These are phyloP conservation scores for Gymnarchus niloticus DNA, from an alignment of 2,113 vertebrate species.

Conservation along the genomic window DNA sequence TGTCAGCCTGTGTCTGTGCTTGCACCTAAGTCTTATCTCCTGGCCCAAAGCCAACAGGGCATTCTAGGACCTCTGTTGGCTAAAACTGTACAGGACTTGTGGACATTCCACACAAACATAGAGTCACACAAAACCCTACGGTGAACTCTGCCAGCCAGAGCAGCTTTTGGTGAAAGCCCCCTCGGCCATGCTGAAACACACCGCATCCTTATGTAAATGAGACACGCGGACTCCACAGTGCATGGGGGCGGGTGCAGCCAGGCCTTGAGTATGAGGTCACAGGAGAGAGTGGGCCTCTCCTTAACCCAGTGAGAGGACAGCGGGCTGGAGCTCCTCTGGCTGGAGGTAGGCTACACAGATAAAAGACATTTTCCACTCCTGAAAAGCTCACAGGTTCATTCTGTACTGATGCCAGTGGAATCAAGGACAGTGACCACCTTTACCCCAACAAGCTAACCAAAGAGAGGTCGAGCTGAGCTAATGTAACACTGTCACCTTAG, in stretches of 20 bases:
- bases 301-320: not conserved
- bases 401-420: not conserved
- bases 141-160: conserved; percentile 4
- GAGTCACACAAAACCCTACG: not conserved
- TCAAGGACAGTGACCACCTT: not conserved
- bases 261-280: not conserved
- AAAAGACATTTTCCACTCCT: not conserved
- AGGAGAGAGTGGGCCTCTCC: not conserved
- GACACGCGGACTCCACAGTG: not conserved
- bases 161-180: not conserved
- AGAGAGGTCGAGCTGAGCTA: not conserved
- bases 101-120: not conserved
- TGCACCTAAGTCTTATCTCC: not conserved
- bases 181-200: not conserved
- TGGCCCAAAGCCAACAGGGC: not conserved
- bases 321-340: not conserved
- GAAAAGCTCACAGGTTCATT: too few species aligned
- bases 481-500: not conserved
- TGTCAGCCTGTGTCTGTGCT: not conserved
- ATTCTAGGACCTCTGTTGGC: not conserved
- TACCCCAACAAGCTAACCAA: not conserved
- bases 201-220: conserved; percentile 15
- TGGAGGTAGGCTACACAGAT: not conserved
- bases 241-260: not conserved
- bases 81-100: too few species aligned